These are phyloP conservation scores for Cephus pygmeus DNA, from an alignment of 2,888 invertebrate species.

Conservation along the genomic window DNA sequence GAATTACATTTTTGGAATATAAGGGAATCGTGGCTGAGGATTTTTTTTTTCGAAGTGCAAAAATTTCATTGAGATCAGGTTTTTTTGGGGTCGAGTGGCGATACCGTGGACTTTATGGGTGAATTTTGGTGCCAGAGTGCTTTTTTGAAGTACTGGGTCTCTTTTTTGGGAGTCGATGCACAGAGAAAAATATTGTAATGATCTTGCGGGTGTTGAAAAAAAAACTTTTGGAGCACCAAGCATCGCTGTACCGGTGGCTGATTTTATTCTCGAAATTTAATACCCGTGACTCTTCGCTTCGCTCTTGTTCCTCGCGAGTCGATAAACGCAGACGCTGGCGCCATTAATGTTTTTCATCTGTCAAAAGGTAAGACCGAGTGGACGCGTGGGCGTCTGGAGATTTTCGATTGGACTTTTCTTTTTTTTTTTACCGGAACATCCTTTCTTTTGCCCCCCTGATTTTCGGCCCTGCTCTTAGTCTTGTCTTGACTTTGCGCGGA, in stretches of 20 bases:
- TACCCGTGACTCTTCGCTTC: not conserved
- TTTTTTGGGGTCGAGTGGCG: not conserved
- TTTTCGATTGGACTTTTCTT: not conserved
- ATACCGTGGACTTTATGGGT: not conserved
- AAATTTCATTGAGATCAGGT: not conserved
- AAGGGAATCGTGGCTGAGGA: not conserved
- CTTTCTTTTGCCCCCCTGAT: not conserved
- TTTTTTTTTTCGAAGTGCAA: not conserved
- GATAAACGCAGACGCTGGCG: conserved; percentile 25
- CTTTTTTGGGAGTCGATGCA: not conserved
- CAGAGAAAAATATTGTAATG: not conserved
- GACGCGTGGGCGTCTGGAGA: conserved; percentile 22
- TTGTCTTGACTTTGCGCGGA: not conserved
- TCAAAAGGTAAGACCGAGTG: conserved; percentile 38
- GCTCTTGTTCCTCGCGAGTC: not conserved
- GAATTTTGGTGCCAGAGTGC: too few relatives aligned
- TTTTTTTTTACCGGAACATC: not conserved
- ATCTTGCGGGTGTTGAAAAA: not conserved
- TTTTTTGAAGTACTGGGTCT: not conserved
- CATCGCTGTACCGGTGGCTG: conserved; percentile 5
- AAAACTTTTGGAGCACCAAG: not conserved
- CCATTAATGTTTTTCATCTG: conserved; percentile 23
- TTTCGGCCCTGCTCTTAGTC: not conserved
- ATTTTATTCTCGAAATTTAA: conserved; percentile 19
- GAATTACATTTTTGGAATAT: not conserved